phyloP scores from a whole-genome alignment of 1,140 invertebrate genomes.

The Colletes latitarsis region DNA sequence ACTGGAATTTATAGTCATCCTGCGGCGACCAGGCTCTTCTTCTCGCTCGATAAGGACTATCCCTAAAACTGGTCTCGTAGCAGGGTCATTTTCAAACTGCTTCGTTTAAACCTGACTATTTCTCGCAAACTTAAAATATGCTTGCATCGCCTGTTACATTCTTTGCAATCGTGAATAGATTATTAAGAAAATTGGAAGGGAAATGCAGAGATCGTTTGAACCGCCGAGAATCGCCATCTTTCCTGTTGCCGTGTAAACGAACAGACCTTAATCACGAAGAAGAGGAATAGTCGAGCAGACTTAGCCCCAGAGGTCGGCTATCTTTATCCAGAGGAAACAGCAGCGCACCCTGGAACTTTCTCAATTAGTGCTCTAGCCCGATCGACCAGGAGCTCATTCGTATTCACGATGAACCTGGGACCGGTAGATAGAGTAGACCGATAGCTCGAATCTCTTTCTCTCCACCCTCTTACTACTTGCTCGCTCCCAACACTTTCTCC shows the following conservation, averaged over 20 bases:
- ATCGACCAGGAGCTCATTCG: conserved; percentile 68
- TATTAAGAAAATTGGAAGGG: too few species aligned
- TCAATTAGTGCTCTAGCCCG: conserved; percentile 66
- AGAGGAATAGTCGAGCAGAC: conserved; percentile 20
- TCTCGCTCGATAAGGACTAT: conserved; percentile 33
- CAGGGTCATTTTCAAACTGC: too few species aligned
- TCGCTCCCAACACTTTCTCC: conserved; percentile 5
- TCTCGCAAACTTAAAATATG: too few species aligned
- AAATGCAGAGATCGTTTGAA: not conserved
- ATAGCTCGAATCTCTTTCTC: conserved; percentile 19
- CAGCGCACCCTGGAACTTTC: conserved; percentile 61
- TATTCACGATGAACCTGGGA: conserved; percentile 65
- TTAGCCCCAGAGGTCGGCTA: conserved; percentile 38
- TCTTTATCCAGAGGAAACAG: conserved; percentile 47
- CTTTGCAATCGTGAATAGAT: not conserved
- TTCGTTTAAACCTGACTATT: too few species aligned
- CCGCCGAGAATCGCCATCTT: not conserved
- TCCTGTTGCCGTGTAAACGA: conserved; percentile 20
- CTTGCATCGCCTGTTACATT: too few species aligned
- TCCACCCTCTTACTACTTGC: not conserved
- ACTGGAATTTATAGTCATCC: conserved; percentile 46
- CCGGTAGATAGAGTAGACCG: conserved; percentile 51
- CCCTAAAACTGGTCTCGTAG: conserved; percentile 24
- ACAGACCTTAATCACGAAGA: conserved; percentile 56
- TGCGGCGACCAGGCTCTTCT: conserved; percentile 16